phyloP scores from a whole-genome alignment of 1,140 invertebrate genomes.

The Heliconius hermathena region DNA sequence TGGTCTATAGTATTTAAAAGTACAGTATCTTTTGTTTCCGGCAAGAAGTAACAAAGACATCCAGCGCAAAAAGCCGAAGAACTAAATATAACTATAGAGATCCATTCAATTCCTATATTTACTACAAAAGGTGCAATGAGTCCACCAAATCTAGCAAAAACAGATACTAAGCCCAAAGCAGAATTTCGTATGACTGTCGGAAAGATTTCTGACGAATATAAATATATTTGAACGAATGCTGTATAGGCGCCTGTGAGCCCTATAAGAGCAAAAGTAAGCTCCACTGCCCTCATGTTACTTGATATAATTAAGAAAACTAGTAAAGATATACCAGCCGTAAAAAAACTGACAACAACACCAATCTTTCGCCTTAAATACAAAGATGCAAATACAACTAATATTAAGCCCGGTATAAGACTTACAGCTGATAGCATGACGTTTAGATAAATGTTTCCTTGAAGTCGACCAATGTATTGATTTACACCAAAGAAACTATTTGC shows the following conservation, averaged over 20 bases:
- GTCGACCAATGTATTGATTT: conserved; percentile 87
- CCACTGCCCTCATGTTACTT: conserved; percentile 39
- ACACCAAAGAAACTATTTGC: conserved; percentile 88
- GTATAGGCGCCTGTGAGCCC: conserved; percentile 84
- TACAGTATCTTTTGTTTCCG: conserved; percentile 64
- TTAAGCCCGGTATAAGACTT: conserved; percentile 84
- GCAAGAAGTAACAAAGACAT: conserved; percentile 59
- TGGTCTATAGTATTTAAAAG: conserved; percentile 64
- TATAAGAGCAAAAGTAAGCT: conserved; percentile 80
- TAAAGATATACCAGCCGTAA: conserved; percentile 53
- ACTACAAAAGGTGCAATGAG: conserved; percentile 86
- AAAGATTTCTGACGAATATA: conserved; percentile 86
- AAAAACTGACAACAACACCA: conserved; percentile 55
- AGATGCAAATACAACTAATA: conserved; percentile 84
- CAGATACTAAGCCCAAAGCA: conserved; percentile 84
- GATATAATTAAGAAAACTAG: conserved; percentile 60
- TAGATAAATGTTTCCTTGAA: conserved; percentile 87
- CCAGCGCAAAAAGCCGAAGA: conserved; percentile 55
- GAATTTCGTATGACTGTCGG: conserved; percentile 86
- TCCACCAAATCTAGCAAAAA: conserved; percentile 84
- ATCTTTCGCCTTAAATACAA: conserved; percentile 84
- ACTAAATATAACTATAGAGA: conserved; percentile 65
- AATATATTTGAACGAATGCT: conserved; percentile 83
- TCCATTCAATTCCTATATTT: conserved; percentile 77
- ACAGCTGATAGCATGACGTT: conserved; percentile 86